Evolutionary conservation across 2,797 vertebrate species (phyloP).

Genomic region (Sarcophilus harrisii): DNA sequence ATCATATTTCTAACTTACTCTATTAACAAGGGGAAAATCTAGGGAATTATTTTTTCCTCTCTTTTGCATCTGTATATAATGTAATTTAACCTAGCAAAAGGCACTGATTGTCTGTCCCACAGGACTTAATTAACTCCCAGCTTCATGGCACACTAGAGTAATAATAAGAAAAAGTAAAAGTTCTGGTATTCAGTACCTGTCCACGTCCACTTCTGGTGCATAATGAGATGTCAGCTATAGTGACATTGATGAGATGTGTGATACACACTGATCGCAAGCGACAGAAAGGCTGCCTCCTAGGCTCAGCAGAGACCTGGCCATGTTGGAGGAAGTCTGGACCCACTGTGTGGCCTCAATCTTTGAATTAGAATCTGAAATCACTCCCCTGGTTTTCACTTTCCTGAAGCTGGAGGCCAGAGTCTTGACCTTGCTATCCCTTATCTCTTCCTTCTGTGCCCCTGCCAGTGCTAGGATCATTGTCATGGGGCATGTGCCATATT

Average conservation of each 20-base stretch:
- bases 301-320: conserved; percentile 74
- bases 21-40: conserved; percentile 78
- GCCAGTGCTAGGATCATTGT: conserved; percentile 71
- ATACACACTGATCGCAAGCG: conserved; percentile 68
- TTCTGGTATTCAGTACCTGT: conserved; percentile 84
- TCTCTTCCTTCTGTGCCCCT: conserved; percentile 74
- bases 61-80: conserved; percentile 80
- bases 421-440: conserved; percentile 70
- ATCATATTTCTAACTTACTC: conserved; percentile 79
- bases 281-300: conserved; percentile 65
- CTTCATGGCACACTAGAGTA: conserved; percentile 77
- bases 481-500: conserved; percentile 70
- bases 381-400: conserved; percentile 1
- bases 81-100: conserved; percentile 81
- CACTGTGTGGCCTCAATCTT: conserved; percentile 73
- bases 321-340: conserved; percentile 65
- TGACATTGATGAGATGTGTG: conserved; percentile 83
- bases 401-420: conserved; percentile 36
- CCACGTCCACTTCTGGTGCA: conserved; percentile 82
- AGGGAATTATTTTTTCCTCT: conserved; percentile 59
- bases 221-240: conserved; percentile 83
- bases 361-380: conserved; percentile 71
- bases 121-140: conserved; percentile 88
- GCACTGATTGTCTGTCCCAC: conserved; percentile 85
- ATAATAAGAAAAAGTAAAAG: conserved; percentile 79